These are phyloP conservation scores for Lasioglossum marginatum DNA, from an alignment of 2,888 invertebrate genomes.

Conservation along the genomic window DNA sequence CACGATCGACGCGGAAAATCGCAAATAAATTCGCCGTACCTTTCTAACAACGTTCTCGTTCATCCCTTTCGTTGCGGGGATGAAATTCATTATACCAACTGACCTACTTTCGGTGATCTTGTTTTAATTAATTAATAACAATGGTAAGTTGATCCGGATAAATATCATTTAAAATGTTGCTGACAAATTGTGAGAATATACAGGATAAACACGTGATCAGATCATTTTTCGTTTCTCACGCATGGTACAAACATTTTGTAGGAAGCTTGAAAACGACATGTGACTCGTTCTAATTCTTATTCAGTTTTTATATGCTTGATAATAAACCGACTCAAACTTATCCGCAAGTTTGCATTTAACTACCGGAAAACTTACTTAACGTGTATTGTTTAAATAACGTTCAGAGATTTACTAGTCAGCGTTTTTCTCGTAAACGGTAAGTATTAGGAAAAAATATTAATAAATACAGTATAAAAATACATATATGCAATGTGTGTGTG, in stretches of 20 bases:
- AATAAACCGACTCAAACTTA: no score
- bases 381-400: no score
- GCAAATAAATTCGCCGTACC: slow-evolving; percentile 22
- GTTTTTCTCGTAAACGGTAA: no score
- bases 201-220: background rate
- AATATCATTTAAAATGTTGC: background rate
- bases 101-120: background rate
- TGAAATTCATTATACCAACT: background rate
- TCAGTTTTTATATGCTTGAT: background rate
- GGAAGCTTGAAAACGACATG: background rate
- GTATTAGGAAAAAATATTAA: no score
- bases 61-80: background rate
- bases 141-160: background rate
- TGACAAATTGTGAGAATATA: background rate
- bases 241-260: background rate
- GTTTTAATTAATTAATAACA: background rate
- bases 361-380: no score
- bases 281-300: background rate
- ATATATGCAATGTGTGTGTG: no score
- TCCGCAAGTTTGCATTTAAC: no score
- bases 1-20: slow-evolving; percentile 25
- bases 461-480: no score
- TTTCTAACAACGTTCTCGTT: background rate
- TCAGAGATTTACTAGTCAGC: no score
- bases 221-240: background rate